Conservation (phyloP, 2,113 vertebrate genomes). For the Lophochroa leadbeateri region DNA sequence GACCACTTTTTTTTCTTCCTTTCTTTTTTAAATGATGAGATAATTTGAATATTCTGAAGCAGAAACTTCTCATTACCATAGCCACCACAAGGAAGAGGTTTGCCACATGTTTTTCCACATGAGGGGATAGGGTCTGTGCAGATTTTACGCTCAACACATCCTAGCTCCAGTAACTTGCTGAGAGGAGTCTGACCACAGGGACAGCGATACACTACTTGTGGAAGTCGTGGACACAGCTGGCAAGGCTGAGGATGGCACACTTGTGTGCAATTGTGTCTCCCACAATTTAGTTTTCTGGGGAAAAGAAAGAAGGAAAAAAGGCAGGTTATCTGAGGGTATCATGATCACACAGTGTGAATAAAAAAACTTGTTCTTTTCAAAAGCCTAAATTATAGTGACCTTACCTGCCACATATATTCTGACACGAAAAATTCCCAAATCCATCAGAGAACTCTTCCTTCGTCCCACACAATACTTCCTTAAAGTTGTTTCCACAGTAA, state of each 20-base stretch:
- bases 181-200: constrained; percentile 92
- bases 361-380: neutral
- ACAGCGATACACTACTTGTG: constrained; percentile 85
- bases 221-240: constrained; percentile 85
- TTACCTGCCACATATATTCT: constrained; percentile 92
- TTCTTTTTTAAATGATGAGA: neutral
- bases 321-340: neutral
- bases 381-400: constrained; percentile 32
- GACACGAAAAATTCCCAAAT: constrained; percentile 89
- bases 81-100: constrained; percentile 90
- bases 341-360: neutral
- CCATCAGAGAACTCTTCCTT: constrained; percentile 84
- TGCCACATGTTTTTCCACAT: constrained; percentile 93
- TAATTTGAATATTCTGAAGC: neutral
- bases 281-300: constrained; percentile 85
- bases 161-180: constrained; percentile 89
- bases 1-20: neutral
- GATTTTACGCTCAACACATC: constrained; percentile 82
- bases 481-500: constrained; percentile 86
- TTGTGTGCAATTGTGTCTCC: constrained; percentile 87
- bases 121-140: constrained; percentile 93
- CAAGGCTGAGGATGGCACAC: constrained; percentile 88
- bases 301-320: neutral
- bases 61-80: constrained; percentile 78
- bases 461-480: constrained; percentile 87